phyloP scores from a whole-genome alignment of 2,113 vertebrate genomes.

The Elachura formosa region DNA sequence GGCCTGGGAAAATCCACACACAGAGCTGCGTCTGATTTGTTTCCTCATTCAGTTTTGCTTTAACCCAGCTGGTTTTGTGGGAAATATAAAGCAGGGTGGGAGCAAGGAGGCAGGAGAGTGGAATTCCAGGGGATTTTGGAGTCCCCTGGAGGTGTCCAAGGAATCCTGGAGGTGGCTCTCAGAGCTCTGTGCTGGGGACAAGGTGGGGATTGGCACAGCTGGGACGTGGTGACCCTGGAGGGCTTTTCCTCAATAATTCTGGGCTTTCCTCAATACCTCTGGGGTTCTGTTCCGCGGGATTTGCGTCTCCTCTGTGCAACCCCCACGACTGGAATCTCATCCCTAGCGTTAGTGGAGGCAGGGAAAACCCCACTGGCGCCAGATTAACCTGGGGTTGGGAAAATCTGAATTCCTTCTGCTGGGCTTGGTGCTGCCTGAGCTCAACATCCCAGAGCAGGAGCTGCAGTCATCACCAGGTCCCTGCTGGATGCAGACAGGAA shows the following conservation, averaged over 20 bases:
- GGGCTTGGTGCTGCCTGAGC: neutral
- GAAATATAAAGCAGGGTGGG: rapidly evolving
- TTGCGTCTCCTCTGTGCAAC: neutral
- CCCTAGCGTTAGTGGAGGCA: neutral
- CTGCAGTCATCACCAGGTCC: neutral
- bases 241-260: neutral
- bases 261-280: neutral
- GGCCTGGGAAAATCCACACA: neutral
- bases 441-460: rapidly evolving
- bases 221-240: neutral
- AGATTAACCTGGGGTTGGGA: rapidly evolving
- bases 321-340: neutral
- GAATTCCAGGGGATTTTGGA: neutral
- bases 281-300: neutral
- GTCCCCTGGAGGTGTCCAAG: neutral
- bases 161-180: neutral
- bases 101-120: neutral
- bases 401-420: rapidly evolving
- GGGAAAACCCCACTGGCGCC: rapidly evolving
- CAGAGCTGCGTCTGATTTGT: rapidly evolving
- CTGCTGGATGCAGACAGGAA: neutral
- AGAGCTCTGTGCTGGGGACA: neutral
- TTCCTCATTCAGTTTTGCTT: neutral
- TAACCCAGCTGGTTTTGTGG: neutral
- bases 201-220: neutral